These are phyloP conservation scores for Bicyclus anynana DNA, from an alignment of 1,140 invertebrate genomes.

Conservation along the genomic window DNA sequence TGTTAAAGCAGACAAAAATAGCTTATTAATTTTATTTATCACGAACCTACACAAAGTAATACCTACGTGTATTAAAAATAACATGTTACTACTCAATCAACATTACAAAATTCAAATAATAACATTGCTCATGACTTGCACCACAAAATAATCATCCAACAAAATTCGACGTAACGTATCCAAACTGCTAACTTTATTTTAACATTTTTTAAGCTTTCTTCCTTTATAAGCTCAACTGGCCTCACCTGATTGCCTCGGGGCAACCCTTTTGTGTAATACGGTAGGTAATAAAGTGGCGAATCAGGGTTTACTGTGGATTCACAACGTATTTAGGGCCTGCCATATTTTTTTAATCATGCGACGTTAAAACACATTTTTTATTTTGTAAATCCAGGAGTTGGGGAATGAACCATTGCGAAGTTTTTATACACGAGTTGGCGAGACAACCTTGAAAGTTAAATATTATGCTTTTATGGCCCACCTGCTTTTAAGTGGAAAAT, in stretches of 20 bases:
- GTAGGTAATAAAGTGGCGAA: slow-evolving; percentile 54
- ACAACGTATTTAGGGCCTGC: slow-evolving; percentile 31
- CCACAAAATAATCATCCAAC: slow-evolving; percentile 31
- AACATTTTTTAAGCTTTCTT: slow-evolving; percentile 69
- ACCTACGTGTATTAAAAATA: too few relatives aligned
- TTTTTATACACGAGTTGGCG: too few relatives aligned
- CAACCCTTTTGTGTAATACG: slow-evolving; percentile 57
- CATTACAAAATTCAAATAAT: too few relatives aligned
- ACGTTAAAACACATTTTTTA: neutral
- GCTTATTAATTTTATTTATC: too few relatives aligned
- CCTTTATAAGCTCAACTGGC: slow-evolving; percentile 67
- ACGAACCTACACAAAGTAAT: too few relatives aligned
- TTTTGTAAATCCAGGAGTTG: neutral
- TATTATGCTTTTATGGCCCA: too few relatives aligned
- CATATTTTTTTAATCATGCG: slow-evolving; percentile 24
- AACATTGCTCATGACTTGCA: slow-evolving; percentile 14
- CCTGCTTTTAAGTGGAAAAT: too few relatives aligned
- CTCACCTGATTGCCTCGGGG: slow-evolving; percentile 67
- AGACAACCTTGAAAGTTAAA: too few relatives aligned
- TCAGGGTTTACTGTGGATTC: slow-evolving; percentile 37
- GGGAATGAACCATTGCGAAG: neutral
- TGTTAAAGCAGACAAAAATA: too few relatives aligned
- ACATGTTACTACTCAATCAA: too few relatives aligned
- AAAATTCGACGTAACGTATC: slow-evolving; percentile 58
- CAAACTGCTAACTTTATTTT: slow-evolving; percentile 63